These are phyloP conservation scores for Aphelocoma californica DNA, from an alignment of 2,797 vertebrate genomes.

Conservation along the genomic window DNA sequence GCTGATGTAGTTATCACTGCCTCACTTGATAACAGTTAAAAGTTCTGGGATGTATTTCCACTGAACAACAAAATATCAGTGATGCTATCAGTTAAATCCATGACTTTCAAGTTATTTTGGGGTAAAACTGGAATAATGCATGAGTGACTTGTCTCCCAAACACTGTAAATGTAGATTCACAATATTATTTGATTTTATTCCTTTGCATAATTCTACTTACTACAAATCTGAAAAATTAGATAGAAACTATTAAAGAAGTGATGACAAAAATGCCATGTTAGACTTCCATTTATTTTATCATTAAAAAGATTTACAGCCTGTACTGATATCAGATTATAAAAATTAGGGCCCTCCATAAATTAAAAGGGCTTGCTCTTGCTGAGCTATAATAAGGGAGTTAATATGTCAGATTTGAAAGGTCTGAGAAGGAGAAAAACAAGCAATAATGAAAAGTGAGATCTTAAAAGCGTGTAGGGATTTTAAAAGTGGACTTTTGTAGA, in stretches of 20 bases:
- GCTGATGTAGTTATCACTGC: not conserved
- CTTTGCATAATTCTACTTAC: constrained; percentile 26
- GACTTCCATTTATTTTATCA: constrained; percentile 51
- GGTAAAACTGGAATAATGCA: not conserved
- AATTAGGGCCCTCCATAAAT: constrained; percentile 54
- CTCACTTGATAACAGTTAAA: not conserved
- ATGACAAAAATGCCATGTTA: constrained; percentile 61
- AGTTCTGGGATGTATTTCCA: not conserved
- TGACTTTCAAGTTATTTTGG: not conserved
- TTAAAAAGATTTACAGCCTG: constrained; percentile 60
- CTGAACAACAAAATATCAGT: not conserved
- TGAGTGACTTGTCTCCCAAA: not conserved
- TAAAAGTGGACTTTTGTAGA: constrained; percentile 44
- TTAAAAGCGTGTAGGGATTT: constrained; percentile 58
- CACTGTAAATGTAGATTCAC: not conserved
- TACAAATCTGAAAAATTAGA: constrained; percentile 23
- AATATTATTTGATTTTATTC: constrained; percentile 30
- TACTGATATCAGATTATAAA: constrained; percentile 63
- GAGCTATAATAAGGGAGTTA: constrained; percentile 28
- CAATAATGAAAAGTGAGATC: constrained; percentile 49
- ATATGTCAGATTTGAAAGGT: constrained; percentile 37
- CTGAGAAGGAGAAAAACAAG: constrained; percentile 40
- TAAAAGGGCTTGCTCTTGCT: constrained; percentile 60
- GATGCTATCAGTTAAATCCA: not conserved
- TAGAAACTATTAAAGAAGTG: constrained; percentile 58